phyloP scores from a whole-genome alignment of 1,140 invertebrate species.

The Magallana gigas region DNA sequence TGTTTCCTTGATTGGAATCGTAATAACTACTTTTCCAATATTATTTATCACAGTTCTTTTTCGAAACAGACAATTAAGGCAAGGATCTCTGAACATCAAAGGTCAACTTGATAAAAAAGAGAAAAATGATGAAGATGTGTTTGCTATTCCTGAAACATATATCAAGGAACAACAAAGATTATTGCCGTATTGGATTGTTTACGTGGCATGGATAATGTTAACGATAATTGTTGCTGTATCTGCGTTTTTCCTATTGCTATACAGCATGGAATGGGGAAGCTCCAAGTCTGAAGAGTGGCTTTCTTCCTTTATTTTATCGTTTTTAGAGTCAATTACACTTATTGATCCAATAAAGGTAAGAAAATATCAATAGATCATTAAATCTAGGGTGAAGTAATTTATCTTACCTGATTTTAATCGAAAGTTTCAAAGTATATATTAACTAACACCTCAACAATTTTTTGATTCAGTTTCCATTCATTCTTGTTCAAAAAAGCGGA shows the following conservation, averaged over 20 bases:
- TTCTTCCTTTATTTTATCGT: slow-evolving; percentile 64
- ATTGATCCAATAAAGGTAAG: slow-evolving; percentile 72
- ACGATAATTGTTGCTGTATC: slow-evolving; percentile 47
- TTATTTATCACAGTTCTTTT: slow-evolving; percentile 61
- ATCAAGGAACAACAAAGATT: slow-evolving; percentile 36
- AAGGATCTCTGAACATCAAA: background rate
- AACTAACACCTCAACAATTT: too few relatives aligned
- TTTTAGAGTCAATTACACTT: slow-evolving; percentile 64
- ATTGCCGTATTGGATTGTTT: slow-evolving; percentile 67
- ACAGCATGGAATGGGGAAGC: slow-evolving; percentile 68
- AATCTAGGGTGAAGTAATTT: too few relatives aligned
- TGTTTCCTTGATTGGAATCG: slow-evolving; percentile 52
- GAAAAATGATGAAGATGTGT: background rate
- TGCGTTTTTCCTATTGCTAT: slow-evolving; percentile 63
- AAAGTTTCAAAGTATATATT: too few relatives aligned
- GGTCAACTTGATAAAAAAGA: slow-evolving; percentile 6
- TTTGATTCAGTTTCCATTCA: too few relatives aligned
- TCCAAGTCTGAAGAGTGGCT: slow-evolving; percentile 70
- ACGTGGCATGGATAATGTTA: slow-evolving; percentile 68
- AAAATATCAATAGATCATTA: background rate
- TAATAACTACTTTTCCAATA: slow-evolving; percentile 52
- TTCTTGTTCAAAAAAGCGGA: too few relatives aligned
- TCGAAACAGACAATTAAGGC: slow-evolving; percentile 49
- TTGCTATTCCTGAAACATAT: slow-evolving; percentile 29
- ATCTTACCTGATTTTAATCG: too few relatives aligned